A percentile compares a stretch with the other conserved stretches of the same genome.
These are phyloP conservation scores for Halcyon leucocephala DNA, from an alignment of 2,797 vertebrate genomes.

Conservation along the genomic window DNA sequence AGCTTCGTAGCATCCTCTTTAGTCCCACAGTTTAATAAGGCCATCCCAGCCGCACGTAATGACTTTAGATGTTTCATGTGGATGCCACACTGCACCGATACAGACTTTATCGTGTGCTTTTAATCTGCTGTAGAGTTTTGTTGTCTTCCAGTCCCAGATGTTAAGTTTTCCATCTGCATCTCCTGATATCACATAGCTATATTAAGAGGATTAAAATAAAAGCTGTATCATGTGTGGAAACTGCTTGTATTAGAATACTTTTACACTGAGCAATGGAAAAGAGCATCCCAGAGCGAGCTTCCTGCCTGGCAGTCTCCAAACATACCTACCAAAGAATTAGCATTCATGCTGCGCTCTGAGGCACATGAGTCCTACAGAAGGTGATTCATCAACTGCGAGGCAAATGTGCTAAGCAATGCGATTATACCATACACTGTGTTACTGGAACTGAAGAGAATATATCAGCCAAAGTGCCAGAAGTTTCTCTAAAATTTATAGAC, in stretches of 20 bases:
- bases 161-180: slow-evolving; percentile 98
- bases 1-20: not conserved
- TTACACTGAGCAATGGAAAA: not conserved
- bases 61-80: slow-evolving; percentile 98
- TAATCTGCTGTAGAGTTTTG: slow-evolving; percentile 96
- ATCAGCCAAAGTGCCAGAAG: not conserved
- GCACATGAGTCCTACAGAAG: not conserved
- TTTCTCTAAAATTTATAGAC: not conserved
- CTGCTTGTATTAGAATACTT: not conserved
- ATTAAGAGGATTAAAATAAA: slow-evolving; percentile 15
- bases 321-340: not conserved
- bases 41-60: slow-evolving; percentile 98
- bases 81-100: slow-evolving; percentile 97
- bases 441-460: not conserved
- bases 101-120: slow-evolving; percentile 99
- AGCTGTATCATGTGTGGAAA: not conserved
- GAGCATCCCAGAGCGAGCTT: not conserved
- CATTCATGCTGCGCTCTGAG: not conserved
- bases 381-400: not conserved
- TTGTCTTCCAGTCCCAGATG: slow-evolving; percentile 99
- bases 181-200: slow-evolving; percentile 96
- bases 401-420: not conserved
- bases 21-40: slow-evolving; percentile 98
- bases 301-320: not conserved
- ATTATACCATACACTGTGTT: not conserved